phyloP scores from a whole-genome alignment of 1,140 invertebrate species.

The Ooceraea biroi region DNA sequence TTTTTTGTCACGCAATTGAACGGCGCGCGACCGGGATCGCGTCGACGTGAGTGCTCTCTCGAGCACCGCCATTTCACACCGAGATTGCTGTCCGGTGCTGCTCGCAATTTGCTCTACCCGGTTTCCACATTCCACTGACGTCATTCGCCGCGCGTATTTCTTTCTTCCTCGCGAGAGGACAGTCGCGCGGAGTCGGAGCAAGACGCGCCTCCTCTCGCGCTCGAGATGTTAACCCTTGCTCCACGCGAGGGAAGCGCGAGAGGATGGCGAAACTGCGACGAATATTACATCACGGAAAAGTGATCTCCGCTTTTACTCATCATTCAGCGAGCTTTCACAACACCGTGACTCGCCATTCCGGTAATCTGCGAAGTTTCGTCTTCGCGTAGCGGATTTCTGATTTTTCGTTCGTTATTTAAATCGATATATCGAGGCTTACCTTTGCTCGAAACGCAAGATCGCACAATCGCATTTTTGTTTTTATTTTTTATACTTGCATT shows the following conservation, averaged over 20 bases:
- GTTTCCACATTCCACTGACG: slow-evolving; percentile 74
- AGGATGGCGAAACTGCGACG: slow-evolving; percentile 29
- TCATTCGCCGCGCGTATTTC: slow-evolving; percentile 62
- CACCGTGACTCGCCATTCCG: too few species aligned
- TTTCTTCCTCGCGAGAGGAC: slow-evolving; percentile 43
- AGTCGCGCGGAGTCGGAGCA: slow-evolving; percentile 62
- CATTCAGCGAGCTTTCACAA: not conserved
- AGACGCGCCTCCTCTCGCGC: slow-evolving; percentile 46
- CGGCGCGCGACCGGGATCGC: slow-evolving; percentile 2
- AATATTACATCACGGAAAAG: slow-evolving; percentile 30
- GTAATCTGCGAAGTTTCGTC: too few species aligned
- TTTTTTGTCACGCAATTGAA: slow-evolving; percentile 39
- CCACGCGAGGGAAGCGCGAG: slow-evolving; percentile 6
- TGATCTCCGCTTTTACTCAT: slow-evolving; percentile 14
- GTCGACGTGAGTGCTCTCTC: slow-evolving; percentile 39
- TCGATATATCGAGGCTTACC: too few species aligned
- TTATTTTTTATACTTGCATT: not conserved
- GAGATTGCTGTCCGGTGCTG: slow-evolving; percentile 71
- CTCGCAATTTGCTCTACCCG: slow-evolving; percentile 68
- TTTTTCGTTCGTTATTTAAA: too few species aligned
- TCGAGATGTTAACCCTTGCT: slow-evolving; percentile 30
- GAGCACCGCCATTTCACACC: slow-evolving; percentile 46
- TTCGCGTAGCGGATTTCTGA: too few species aligned
- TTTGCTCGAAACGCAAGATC: too few species aligned
- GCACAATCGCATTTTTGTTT: too few species aligned